Base-by-base conservation (phyloP, 2,797 vertebrate species). In the Alca torda region DNA sequence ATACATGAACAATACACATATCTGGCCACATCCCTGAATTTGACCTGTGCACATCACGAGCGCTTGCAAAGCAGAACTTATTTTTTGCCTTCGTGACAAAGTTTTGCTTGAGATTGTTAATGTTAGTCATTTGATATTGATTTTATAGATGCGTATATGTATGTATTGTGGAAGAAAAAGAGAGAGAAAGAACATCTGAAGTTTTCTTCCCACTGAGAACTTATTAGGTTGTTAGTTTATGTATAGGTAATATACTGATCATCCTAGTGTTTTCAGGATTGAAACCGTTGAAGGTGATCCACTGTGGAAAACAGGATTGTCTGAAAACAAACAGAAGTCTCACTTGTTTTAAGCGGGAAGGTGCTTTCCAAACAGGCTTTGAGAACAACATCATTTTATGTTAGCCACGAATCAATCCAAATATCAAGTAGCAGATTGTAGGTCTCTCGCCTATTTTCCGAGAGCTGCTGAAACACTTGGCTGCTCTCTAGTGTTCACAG, bases 401-500 rank as follows among this genome's bases (percentile, higher is more conserved):
- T 85, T 63, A 46, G 45, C 51, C 43, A 53, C 1, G 3, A 65
- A 67, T 65, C 23, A 56, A 10, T 48, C 23, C 16, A 35, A 59
- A 13, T 19, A 23, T 28, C 15, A 13, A n/a, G 31, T 24, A 35
- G 15, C 28, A 45, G 17, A 35, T 1, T 24, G 14, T 59, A 68
- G 31, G 43, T 76, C 11, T 75, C 37, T 51, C 5, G 0, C 35
- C 50, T 35, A 1, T 75, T 89, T 87, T 60, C 87, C 60, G n/a
- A 68, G 54, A 5, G 46, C 13, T 50, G 43, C 76, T 65, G 92
- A 78, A 95, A 84, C 70, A 25, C 95, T 93, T 76, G 96, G 37
- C 89, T 95, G 96, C 96, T 73, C 97, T 80, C 93, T 96, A 84
- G 95, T 46, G 93, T 89, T 93, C 90, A 73, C 73, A 73, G 73